These are phyloP conservation scores for Pica pica DNA, from an alignment of 2,113 vertebrate genomes.

Conservation along the genomic window DNA sequence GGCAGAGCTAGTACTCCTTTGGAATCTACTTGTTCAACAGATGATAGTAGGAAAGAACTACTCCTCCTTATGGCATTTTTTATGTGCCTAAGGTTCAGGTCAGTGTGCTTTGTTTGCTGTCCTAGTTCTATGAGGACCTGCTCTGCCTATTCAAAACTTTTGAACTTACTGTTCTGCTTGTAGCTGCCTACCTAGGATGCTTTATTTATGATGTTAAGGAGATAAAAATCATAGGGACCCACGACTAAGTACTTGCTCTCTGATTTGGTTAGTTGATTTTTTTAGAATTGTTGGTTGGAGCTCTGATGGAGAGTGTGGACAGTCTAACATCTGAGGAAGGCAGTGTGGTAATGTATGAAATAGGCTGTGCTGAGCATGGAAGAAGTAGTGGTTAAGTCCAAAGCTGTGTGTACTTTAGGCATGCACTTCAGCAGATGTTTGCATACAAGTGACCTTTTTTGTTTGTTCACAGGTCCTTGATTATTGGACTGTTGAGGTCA, in stretches of 20 bases:
- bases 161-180: background rate
- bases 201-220: background rate
- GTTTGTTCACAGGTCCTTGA: conserved; percentile 37
- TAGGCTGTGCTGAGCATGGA: background rate
- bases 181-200: background rate
- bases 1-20: background rate
- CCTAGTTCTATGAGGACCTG: background rate
- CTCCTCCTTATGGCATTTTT: background rate
- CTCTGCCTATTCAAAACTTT: background rate
- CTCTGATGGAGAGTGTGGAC: background rate
- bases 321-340: background rate
- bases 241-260: background rate
- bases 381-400: background rate
- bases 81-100: background rate
- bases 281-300: background rate
- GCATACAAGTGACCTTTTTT: background rate
- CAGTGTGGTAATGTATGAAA: background rate
- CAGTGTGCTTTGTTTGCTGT: background rate
- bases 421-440: background rate
- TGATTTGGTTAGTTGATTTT: background rate
- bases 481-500: conserved; percentile 58
- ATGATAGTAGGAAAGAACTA: background rate
- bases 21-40: background rate
- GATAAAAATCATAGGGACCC: background rate
- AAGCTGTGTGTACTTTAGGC: background rate